phyloP scores from a whole-genome alignment of 2,888 invertebrate genomes.

The Drosophila sordidula region DNA sequence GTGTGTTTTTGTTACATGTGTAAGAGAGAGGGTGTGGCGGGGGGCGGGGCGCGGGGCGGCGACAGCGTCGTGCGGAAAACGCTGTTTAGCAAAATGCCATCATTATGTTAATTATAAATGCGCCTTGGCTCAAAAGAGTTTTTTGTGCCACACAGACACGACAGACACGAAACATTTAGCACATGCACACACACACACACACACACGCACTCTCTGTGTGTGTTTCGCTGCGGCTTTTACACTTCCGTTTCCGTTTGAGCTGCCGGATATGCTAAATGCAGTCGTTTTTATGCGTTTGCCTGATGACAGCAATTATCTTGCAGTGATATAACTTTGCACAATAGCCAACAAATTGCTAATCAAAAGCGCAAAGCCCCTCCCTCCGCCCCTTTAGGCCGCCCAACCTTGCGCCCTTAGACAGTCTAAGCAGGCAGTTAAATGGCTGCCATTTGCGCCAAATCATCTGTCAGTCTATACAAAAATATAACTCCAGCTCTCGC shows the following conservation, averaged over 20 bases:
- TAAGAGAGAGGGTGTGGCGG: constrained; percentile 14
- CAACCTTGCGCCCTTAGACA: neutral
- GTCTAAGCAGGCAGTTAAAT: constrained; percentile 23
- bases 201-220: constrained; percentile 1
- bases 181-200: constrained; percentile 25
- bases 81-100: constrained; percentile 82
- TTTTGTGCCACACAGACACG: constrained; percentile 25
- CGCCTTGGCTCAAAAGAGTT: constrained; percentile 60
- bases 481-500: constrained; percentile 3
- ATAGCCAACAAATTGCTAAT: constrained; percentile 64
- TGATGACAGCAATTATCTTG: constrained; percentile 77
- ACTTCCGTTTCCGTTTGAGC: constrained; percentile 77
- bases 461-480: constrained; percentile 32
- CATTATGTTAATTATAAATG: constrained; percentile 80
- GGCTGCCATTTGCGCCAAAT: constrained; percentile 43
- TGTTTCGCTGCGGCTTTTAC: constrained; percentile 69
- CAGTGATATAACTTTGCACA: constrained; percentile 69
- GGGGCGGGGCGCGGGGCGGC: constrained; percentile 4
- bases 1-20: constrained; percentile 70
- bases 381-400: neutral
- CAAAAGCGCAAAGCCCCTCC: constrained; percentile 45
- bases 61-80: constrained; percentile 68
- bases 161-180: constrained; percentile 61
- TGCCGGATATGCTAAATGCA: constrained; percentile 75
- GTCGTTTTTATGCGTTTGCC: constrained; percentile 72